A percentile compares a stretch with the other conserved stretches of the same genome.
phyloP scores from a whole-genome alignment of 1,140 invertebrate genomes.

The Hermatobates lingyangjiaoensis region DNA sequence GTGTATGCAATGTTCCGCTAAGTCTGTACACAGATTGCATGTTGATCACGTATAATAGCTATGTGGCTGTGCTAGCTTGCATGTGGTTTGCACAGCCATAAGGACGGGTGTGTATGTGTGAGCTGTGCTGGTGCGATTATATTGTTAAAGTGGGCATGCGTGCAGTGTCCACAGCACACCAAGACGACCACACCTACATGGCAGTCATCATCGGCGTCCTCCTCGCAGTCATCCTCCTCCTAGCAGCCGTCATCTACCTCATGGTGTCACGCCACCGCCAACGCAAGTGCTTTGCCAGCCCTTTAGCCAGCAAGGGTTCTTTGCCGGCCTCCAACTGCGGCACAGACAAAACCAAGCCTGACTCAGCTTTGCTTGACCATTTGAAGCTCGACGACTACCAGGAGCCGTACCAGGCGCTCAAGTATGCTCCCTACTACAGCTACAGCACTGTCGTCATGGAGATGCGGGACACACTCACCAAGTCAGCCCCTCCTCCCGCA shows the following conservation, averaged over 20 bases:
- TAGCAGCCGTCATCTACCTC: conserved; percentile 52
- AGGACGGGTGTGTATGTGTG: no score
- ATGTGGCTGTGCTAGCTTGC: no score
- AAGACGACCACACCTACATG: conserved; percentile 56
- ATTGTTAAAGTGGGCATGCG: no score
- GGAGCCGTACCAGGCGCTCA: conserved; percentile 55
- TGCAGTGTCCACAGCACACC: conserved; percentile 38
- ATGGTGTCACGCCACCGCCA: conserved; percentile 56
- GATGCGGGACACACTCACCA: conserved; percentile 47
- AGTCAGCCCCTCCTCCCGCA: conserved; percentile 21
- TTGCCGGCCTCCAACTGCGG: conserved; percentile 27
- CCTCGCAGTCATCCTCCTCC: conserved; percentile 51
- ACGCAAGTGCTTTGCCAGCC: conserved; percentile 55
- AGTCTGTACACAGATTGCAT: no score
- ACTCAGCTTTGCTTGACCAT: conserved; percentile 24
- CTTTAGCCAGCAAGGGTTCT: conserved; percentile 37
- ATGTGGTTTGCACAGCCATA: no score
- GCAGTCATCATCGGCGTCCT: conserved; percentile 64
- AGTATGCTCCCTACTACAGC: conserved; percentile 56
- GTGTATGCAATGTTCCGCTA: no score
- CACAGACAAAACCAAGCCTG: conserved; percentile 25
- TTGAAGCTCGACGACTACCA: conserved; percentile 56
- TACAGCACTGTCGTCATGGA: conserved; percentile 59
- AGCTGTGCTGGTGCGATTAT: no score
- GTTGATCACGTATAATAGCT: no score